These are phyloP conservation scores for Sphaeramia orbicularis DNA, from an alignment of 2,797 vertebrate genomes.

Conservation along the genomic window DNA sequence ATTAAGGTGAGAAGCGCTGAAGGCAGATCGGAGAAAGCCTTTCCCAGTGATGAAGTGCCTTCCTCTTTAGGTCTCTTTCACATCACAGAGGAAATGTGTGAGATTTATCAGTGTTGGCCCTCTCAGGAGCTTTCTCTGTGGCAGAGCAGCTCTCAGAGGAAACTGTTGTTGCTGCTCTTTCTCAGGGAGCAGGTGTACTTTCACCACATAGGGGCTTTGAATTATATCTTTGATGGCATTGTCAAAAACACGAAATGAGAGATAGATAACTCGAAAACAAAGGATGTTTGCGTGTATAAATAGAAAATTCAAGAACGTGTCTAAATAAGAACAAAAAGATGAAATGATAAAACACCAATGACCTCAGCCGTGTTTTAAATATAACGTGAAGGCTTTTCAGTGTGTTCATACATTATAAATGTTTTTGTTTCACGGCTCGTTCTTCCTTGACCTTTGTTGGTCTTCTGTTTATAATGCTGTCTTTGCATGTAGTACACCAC, in stretches of 20 bases:
- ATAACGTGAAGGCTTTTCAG: constrained; percentile 25
- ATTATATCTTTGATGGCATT: constrained; percentile 75
- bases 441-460: constrained; percentile 73
- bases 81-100: constrained; percentile 81
- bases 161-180: constrained; percentile 47
- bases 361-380: constrained; percentile 25
- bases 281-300: constrained; percentile 21
- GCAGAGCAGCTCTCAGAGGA: constrained; percentile 58
- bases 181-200: constrained; percentile 77
- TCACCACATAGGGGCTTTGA: constrained; percentile 56
- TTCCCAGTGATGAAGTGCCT: constrained; percentile 85
- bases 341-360: neutral
- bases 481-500: constrained; percentile 58
- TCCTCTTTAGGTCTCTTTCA: constrained; percentile 83
- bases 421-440: constrained; percentile 15
- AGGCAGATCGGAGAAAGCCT: constrained; percentile 81
- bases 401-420: constrained; percentile 52
- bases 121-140: constrained; percentile 68
- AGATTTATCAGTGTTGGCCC: constrained; percentile 84
- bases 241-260: constrained; percentile 73
- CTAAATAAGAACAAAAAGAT: constrained; percentile 15
- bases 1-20: constrained; percentile 85
- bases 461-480: constrained; percentile 51
- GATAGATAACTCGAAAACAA: constrained; percentile 58
- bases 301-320: constrained; percentile 13